These are phyloP conservation scores for Carterocephalus palaemon DNA, from an alignment of 2,888 invertebrate species.

Conservation along the genomic window DNA sequence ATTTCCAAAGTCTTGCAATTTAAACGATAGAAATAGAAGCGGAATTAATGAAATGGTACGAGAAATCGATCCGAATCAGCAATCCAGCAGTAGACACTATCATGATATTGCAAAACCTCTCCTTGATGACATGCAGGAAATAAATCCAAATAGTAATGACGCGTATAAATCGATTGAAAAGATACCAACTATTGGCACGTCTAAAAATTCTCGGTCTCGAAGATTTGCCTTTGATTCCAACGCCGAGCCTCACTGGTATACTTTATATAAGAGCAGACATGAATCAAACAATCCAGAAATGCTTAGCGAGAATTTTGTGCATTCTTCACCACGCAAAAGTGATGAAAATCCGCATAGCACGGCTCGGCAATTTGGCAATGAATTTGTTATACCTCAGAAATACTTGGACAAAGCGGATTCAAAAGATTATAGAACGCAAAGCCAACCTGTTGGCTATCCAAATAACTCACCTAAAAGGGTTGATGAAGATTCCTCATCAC, in stretches of 20 bases:
- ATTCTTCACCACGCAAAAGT: background rate
- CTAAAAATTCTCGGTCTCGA: slow-evolving; percentile 16
- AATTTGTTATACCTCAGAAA: slow-evolving; percentile 7
- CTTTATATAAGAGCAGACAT: slow-evolving; percentile 21
- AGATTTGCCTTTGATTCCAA: slow-evolving; percentile 19
- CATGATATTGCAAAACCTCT: background rate
- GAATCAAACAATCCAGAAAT: background rate
- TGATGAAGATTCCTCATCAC: background rate
- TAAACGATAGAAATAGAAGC: too few species aligned
- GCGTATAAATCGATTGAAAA: slow-evolving; percentile 8
- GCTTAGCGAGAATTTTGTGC: background rate
- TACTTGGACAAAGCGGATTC: background rate
- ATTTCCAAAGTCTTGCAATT: too few species aligned
- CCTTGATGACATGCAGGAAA: slow-evolving; percentile 1
- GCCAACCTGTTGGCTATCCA: background rate
- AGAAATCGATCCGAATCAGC: background rate
- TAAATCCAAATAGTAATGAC: background rate
- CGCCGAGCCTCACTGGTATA: slow-evolving; percentile 23
- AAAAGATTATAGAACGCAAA: background rate
- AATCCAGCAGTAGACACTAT: background rate
- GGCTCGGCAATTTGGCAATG: too few species aligned
- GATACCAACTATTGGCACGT: slow-evolving; percentile 20
- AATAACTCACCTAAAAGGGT: background rate
- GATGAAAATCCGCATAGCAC: background rate
- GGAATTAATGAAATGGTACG: background rate